phyloP scores from a whole-genome alignment of 2,113 vertebrate genomes.

The Prochilodus magdalenae region DNA sequence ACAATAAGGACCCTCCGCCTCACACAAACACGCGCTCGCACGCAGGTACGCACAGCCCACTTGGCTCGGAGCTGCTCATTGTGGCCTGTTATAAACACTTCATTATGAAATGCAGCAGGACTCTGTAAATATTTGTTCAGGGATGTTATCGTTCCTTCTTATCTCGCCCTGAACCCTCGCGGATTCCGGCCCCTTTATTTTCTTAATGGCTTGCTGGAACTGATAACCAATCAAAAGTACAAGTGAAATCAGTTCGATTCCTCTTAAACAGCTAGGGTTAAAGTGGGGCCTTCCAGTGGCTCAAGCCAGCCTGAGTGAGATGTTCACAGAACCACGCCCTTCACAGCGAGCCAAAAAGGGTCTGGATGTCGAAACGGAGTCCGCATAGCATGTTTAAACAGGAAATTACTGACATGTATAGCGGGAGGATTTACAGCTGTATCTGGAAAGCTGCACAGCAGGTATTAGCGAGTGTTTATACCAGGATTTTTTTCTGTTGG shows the following conservation, averaged over 20 bases:
- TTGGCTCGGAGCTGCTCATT: constrained; percentile 60
- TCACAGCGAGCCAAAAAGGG: neutral
- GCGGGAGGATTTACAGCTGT: neutral
- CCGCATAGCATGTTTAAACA: constrained; percentile 32
- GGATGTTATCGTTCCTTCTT: constrained; percentile 70
- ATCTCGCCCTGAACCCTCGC: constrained; percentile 76
- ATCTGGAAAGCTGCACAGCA: neutral
- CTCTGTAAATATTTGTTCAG: constrained; percentile 78
- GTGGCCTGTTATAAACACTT: constrained; percentile 76
- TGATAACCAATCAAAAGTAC: constrained; percentile 61
- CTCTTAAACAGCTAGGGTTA: constrained; percentile 37
- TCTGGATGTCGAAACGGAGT: neutral
- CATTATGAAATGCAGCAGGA: constrained; percentile 77
- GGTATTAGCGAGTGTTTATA: neutral
- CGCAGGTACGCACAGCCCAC: constrained; percentile 57
- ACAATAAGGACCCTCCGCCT: neutral
- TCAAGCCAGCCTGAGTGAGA: neutral
- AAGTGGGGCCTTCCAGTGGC: neutral
- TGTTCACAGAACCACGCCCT: constrained; percentile 12
- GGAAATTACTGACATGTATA: constrained; percentile 41
- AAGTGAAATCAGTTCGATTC: constrained; percentile 33
- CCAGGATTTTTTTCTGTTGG: neutral
- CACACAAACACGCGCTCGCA: constrained; percentile 42
- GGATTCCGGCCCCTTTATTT: constrained; percentile 67
- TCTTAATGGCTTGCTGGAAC: constrained; percentile 66